Conservation (phyloP, 2,113 vertebrate genomes). For the Cairina moschata region DNA sequence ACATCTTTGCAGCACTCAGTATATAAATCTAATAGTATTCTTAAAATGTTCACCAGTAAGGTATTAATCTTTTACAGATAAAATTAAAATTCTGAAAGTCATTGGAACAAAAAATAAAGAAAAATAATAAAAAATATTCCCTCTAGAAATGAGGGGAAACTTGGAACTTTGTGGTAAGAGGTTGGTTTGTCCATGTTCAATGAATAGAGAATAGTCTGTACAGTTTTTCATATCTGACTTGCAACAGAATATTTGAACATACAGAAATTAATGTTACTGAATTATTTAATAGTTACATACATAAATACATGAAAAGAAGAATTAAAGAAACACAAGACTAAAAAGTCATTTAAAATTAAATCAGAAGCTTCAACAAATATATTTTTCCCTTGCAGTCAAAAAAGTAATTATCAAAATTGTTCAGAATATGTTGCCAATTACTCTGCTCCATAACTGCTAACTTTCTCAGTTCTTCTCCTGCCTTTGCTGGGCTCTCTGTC, state of each 20-base stretch:
- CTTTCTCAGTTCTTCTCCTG: slow-evolving; percentile 73
- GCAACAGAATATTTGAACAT: slow-evolving; percentile 45
- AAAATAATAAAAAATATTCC: slow-evolving; percentile 58
- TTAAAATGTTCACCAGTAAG: slow-evolving; percentile 29
- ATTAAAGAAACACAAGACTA: slow-evolving; percentile 66
- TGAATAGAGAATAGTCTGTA: slow-evolving; percentile 70
- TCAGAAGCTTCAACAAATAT: slow-evolving; percentile 73
- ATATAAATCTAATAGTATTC: slow-evolving; percentile 59
- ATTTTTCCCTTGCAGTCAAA: slow-evolving; percentile 70
- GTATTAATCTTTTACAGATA: slow-evolving; percentile 69
- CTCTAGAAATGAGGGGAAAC: slow-evolving; percentile 65
- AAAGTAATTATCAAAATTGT: slow-evolving; percentile 71
- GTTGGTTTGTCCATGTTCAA: slow-evolving; percentile 51
- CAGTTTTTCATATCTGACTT: slow-evolving; percentile 52
- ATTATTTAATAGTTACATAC: slow-evolving; percentile 64
- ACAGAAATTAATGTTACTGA: slow-evolving; percentile 69
- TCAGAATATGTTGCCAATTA: slow-evolving; percentile 76
- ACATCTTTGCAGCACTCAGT: slow-evolving; percentile 62
- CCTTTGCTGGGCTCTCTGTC: slow-evolving; percentile 77
- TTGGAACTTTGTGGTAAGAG: slow-evolving; percentile 65
- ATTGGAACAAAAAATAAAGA: slow-evolving; percentile 61
- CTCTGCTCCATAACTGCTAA: slow-evolving; percentile 73
- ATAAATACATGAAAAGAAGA: slow-evolving; percentile 50
- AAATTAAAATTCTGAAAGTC: slow-evolving; percentile 70
- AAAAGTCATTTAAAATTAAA: slow-evolving; percentile 76